Conservation (phyloP, 2,888 invertebrate genomes). For the Ormyrus labotus region DNA sequence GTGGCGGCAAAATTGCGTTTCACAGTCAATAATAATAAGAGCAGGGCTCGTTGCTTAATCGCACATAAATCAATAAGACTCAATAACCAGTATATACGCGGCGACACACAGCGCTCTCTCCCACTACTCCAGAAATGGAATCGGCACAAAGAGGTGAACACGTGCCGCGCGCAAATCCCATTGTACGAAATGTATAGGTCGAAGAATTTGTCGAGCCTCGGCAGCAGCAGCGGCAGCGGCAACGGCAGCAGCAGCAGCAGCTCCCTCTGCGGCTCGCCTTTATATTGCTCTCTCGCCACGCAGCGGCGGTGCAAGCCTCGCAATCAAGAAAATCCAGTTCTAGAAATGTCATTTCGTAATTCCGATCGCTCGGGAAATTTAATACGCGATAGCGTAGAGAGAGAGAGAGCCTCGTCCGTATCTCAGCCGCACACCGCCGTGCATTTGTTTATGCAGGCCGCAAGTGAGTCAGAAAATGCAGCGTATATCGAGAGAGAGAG, state of each 20-base stretch:
- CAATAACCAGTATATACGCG: too few species aligned
- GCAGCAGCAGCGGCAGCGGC: too few species aligned
- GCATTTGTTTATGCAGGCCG: conserved; percentile 22
- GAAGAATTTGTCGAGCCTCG: conserved; percentile 7
- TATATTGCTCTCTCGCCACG: too few species aligned
- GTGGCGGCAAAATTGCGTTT: too few species aligned
- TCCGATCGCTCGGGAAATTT: conserved; percentile 31
- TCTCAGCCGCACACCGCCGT: not conserved
- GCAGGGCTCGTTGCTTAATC: too few species aligned
- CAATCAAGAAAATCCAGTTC: conserved; percentile 45
- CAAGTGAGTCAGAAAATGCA: conserved; percentile 1
- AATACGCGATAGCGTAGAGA: not conserved
- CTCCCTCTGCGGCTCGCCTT: not conserved
- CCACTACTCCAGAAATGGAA: too few species aligned
- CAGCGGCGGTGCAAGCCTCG: not conserved
- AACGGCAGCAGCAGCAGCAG: too few species aligned
- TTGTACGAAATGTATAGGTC: not conserved
- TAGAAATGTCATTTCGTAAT: conserved; percentile 39
- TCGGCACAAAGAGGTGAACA: too few species aligned
- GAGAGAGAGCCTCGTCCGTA: not conserved
- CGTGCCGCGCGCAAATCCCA: not conserved
- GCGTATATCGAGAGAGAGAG: not conserved
- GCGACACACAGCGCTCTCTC: too few species aligned
- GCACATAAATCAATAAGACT: too few species aligned
- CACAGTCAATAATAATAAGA: too few species aligned